Evolutionary conservation across 1,140 invertebrate species (phyloP).

Genomic region (Mactra quadrangularis): DNA sequence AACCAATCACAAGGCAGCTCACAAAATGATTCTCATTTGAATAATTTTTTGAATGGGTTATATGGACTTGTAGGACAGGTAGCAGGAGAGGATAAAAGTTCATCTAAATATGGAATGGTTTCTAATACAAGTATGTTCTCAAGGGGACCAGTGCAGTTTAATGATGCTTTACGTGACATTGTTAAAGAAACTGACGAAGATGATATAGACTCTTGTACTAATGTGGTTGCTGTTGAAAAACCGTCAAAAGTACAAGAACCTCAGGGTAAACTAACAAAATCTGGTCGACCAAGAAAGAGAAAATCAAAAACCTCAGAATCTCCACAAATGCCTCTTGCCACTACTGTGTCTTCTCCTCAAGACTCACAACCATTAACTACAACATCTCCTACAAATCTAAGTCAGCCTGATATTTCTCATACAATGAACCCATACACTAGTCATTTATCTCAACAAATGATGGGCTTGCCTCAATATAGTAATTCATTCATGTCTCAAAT

Average conservation of each 20-base stretch:
- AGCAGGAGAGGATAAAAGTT: neutral
- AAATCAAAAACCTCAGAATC: constrained; percentile 48
- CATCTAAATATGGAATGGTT: constrained; percentile 46
- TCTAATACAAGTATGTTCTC: constrained; percentile 10
- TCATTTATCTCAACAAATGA: constrained; percentile 5
- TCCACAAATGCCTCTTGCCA: neutral
- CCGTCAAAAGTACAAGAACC: constrained; percentile 23
- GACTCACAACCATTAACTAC: neutral
- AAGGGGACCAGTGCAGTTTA: constrained; percentile 48
- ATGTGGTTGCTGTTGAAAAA: constrained; percentile 8
- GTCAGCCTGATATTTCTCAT: neutral
- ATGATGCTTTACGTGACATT: constrained; percentile 59
- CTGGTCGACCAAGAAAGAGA: constrained; percentile 29
- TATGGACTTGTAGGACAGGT: constrained; percentile 57
- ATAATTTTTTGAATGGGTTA: constrained; percentile 48
- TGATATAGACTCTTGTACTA: constrained; percentile 5
- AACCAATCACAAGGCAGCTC: constrained; percentile 5
- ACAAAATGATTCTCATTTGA: constrained; percentile 30
- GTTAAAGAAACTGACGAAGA: constrained; percentile 27
- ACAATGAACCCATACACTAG: constrained; percentile 22
- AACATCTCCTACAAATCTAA: neutral
- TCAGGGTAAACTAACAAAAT: constrained; percentile 36
- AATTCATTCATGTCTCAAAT: constrained; percentile 39
- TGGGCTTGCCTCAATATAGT: constrained; percentile 10
- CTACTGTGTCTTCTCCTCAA: neutral